A percentile compares a stretch with the other conserved stretches of the same genome.
These are phyloP conservation scores for Oxyruncus cristatus DNA, from an alignment of 2,113 vertebrate genomes.

Conservation along the genomic window DNA sequence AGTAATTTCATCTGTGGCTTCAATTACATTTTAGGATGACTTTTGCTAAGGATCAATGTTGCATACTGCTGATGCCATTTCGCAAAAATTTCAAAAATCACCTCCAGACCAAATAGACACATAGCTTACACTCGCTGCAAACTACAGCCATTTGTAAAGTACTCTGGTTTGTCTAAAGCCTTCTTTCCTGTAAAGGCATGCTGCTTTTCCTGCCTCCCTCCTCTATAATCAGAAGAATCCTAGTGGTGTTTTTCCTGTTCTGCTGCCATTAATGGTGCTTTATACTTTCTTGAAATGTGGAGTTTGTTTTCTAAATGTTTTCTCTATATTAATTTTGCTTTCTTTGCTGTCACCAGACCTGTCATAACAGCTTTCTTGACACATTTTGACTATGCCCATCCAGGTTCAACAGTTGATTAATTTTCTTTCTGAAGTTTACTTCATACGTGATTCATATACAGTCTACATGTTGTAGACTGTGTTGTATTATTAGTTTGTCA, in stretches of 20 bases:
- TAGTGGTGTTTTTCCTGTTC: neutral
- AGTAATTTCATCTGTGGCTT: neutral
- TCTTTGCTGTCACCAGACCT: neutral
- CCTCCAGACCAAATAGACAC: neutral
- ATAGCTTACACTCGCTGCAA: neutral
- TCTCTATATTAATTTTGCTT: neutral
- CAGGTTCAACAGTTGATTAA: neutral
- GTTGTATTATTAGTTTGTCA: neutral
- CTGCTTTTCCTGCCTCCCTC: neutral
- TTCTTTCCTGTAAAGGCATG: neutral
- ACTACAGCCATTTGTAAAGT: neutral
- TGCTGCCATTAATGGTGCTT: neutral
- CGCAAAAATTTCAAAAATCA: neutral
- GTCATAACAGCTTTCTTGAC: neutral
- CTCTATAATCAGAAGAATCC: neutral
- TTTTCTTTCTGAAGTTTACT: neutral
- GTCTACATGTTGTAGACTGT: neutral
- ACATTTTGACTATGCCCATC: neutral
- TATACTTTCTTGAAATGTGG: neutral
- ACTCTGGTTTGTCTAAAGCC: neutral
- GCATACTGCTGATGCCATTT: neutral
- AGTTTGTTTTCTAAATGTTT: neutral
- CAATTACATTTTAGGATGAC: neutral
- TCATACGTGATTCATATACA: neutral
- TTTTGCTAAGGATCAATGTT: neutral